phyloP scores from a whole-genome alignment of 2,888 invertebrate genomes.

The Apamea sordens region DNA sequence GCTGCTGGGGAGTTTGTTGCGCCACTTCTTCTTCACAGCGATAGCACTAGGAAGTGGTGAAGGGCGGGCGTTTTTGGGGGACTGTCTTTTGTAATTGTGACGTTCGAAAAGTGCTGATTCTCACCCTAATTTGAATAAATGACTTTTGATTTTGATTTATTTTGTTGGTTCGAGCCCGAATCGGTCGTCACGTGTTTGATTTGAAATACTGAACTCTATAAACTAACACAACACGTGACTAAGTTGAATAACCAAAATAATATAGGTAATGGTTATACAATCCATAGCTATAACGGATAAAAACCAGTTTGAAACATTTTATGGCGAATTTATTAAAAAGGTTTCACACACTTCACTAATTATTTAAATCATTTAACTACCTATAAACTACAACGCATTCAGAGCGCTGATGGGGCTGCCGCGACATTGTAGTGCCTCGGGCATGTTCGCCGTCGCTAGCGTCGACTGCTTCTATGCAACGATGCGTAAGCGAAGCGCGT shows the following conservation, averaged over 20 bases:
- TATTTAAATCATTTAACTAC: background rate
- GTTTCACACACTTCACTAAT: background rate
- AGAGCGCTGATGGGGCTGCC: too few relatives aligned
- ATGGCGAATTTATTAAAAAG: background rate
- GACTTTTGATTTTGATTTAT: background rate
- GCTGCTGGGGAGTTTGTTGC: too few relatives aligned
- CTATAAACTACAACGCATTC: too few relatives aligned
- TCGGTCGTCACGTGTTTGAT: background rate
- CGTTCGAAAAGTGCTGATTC: too few relatives aligned
- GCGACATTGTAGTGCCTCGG: too few relatives aligned
- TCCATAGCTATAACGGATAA: background rate
- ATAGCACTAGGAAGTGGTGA: too few relatives aligned
- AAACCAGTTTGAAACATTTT: background rate
- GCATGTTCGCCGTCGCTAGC: too few relatives aligned
- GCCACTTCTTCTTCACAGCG: too few relatives aligned
- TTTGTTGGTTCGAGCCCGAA: background rate
- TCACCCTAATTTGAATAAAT: too few relatives aligned
- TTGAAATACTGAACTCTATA: too few relatives aligned
- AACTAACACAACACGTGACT: background rate
- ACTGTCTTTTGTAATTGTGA: background rate
- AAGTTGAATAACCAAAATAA: background rate
- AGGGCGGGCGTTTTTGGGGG: background rate
- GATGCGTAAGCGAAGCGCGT: too few relatives aligned
- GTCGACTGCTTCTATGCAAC: too few relatives aligned
- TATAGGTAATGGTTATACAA: background rate